Percentiles rank a stretch among this genome's conserved stretches.
phyloP scores from a whole-genome alignment of 2,113 vertebrate species.

The Campylomormyrus tamandua region DNA sequence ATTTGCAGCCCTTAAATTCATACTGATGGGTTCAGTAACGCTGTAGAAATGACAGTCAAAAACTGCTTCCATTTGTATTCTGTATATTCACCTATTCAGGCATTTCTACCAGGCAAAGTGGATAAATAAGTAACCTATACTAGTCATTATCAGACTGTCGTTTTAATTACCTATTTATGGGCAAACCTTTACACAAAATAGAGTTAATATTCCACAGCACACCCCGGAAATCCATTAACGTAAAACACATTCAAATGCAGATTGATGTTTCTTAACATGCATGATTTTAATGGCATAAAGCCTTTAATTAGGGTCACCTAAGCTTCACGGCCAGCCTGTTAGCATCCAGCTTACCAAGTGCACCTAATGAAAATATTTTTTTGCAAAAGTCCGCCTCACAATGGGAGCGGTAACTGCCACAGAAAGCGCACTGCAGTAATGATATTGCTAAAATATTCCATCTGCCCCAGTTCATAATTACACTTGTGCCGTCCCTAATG shows the following conservation, averaged over 20 bases:
- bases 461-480: slow-evolving; percentile 7
- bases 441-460: slow-evolving; percentile 16
- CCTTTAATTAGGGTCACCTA: slow-evolving; percentile 38
- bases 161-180: slow-evolving; percentile 32
- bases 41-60: slow-evolving; percentile 19
- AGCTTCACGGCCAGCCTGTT: slow-evolving; percentile 21
- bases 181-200: slow-evolving; percentile 31
- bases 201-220: slow-evolving; percentile 34
- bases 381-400: slow-evolving; percentile 10
- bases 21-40: not conserved
- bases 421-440: slow-evolving; percentile 7
- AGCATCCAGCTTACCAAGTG: slow-evolving; percentile 19
- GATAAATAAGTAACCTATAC: slow-evolving; percentile 41
- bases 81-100: not conserved
- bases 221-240: slow-evolving; percentile 37
- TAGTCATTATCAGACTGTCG: slow-evolving; percentile 30
- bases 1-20: not conserved
- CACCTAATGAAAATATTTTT: slow-evolving; percentile 24
- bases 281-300: slow-evolving; percentile 39
- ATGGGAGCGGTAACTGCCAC: slow-evolving; percentile 1
- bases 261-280: slow-evolving; percentile 27
- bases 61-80: slow-evolving; percentile 26
- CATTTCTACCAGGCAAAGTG: slow-evolving; percentile 27
- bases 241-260: slow-evolving; percentile 33
- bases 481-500: not conserved